Base-by-base conservation (phyloP, 2,888 invertebrate species). In the Trypoxylon attenuatum region DNA sequence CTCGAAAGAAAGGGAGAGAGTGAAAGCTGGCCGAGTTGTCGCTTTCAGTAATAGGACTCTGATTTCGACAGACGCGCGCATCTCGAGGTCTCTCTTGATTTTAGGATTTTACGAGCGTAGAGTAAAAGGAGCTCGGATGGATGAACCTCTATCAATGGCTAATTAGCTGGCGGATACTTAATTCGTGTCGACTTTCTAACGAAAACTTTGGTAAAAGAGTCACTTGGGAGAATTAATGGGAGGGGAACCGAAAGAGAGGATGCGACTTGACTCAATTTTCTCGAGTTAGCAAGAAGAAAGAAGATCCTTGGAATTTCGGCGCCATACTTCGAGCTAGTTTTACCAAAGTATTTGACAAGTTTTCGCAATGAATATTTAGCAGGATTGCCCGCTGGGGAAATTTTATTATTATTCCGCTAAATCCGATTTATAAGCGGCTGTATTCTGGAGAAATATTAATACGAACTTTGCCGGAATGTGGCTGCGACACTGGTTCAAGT, bases 191-290 rank as follows among this genome's bases (percentile, higher is more conserved):
- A 33, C 33, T 33, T 33, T 33, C 33, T 33, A 33, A 33, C 33
- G 33, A 13, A 33, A 33, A 33, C 33, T 13, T 33, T 10, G 13
- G 33, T 13, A 13, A 33, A 13, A 33, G 33, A 33, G 33, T 33
- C 29, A 47, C 29, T 47, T 22, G 43, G 23, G 42, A 46, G 62
- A 62, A 59, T 59, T 56, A 39, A 41, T 25, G 10, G 42, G 6
- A 19, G 19, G 38, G 16, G 22, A 47, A 27, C 47, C 43, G 27
- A 43, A 10, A 56, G 29, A 53, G 23, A 52, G 52, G 56, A 65
- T 33, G 13, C 33, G 4, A 13, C n/a, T 13, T 33, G 33, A 33
- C 33, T 33, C 13, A 10, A 33, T 33, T 33, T 33, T 33, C 33
- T 33, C 33, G 13, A 13, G n/a, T 33, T 13, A 16, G 29, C 27